phyloP scores from a whole-genome alignment of 2,797 vertebrate species.

The Microchirus variegatus region DNA sequence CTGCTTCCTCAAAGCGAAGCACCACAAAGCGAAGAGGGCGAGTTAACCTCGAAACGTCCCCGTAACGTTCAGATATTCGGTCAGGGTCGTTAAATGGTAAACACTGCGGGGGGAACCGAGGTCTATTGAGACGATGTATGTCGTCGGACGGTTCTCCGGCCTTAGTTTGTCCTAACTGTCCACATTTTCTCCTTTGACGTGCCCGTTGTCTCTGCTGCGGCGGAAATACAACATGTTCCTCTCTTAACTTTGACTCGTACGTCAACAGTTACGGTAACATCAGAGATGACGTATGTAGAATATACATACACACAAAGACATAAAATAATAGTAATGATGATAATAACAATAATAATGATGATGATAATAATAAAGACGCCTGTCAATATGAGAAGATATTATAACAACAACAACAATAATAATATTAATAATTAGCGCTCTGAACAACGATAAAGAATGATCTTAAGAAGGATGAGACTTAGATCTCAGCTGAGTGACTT shows the following conservation, averaged over 20 bases:
- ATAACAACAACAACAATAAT: no score
- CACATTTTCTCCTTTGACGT: conserved; percentile 73
- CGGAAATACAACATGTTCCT: conserved; percentile 64
- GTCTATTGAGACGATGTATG: background rate
- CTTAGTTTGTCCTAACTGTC: conserved; percentile 49
- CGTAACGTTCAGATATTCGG: conserved; percentile 3
- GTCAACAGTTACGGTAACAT: conserved; percentile 50
- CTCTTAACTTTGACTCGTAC: conserved; percentile 48
- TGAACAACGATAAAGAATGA: no score
- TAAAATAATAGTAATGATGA: background rate
- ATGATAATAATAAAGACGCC: background rate
- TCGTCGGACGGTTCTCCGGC: conserved; percentile 10
- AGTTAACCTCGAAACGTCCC: conserved; percentile 51
- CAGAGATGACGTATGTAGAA: background rate
- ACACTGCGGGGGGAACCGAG: background rate
- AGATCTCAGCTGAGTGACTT: no score
- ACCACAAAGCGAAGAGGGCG: conserved; percentile 18
- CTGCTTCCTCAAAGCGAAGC: conserved; percentile 58
- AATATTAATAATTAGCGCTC: no score
- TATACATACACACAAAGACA: background rate
- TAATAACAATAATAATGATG: background rate
- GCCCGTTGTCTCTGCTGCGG: conserved; percentile 63
- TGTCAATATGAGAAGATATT: no score
- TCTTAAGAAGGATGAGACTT: no score
- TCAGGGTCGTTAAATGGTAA: background rate